Conservation (phyloP, 2,888 invertebrate genomes). For the Coelopa pilipes region DNA sequence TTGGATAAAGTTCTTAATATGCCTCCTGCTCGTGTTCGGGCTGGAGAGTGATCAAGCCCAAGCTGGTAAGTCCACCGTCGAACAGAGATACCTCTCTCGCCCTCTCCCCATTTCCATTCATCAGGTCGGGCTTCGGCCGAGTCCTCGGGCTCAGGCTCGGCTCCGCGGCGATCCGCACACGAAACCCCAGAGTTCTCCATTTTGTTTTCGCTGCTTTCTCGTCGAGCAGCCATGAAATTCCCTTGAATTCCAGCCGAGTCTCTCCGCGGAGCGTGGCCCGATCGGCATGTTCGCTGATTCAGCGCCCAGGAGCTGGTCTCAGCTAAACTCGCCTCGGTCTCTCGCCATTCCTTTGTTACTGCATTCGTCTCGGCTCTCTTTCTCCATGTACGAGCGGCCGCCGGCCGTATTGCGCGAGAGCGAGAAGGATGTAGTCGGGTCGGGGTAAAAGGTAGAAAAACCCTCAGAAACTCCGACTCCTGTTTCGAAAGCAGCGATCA, state of each 20-base stretch:
- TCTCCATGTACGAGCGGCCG: neutral
- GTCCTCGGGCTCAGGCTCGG: neutral
- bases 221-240: neutral
- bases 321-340: neutral
- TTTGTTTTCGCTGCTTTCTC: constrained; percentile 30
- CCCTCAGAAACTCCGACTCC: too few relatives aligned
- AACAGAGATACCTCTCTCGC: too few relatives aligned
- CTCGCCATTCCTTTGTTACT: neutral
- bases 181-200: constrained; percentile 30
- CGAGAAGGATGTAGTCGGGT: too few relatives aligned
- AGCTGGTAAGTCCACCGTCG: constrained; percentile 47
- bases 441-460: too few relatives aligned
- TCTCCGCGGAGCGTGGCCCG: too few relatives aligned
- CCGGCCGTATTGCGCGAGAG: too few relatives aligned
- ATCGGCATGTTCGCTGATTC: too few relatives aligned
- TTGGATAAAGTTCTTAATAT: constrained; percentile 56
- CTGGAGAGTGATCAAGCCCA: constrained; percentile 31
- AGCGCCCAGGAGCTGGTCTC: constrained; percentile 8
- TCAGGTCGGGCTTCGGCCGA: neutral
- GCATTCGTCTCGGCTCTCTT: neutral
- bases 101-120: neutral
- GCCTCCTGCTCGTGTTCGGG: constrained; percentile 44
- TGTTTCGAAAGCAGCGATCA: too few relatives aligned
- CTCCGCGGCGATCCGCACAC: constrained; percentile 9
- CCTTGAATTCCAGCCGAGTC: constrained; percentile 23